Evolutionary conservation across 2,113 vertebrate genomes (phyloP), one percentile per base, ranked within the genome.

Genomic region (Melanocharis versteri): DNA sequence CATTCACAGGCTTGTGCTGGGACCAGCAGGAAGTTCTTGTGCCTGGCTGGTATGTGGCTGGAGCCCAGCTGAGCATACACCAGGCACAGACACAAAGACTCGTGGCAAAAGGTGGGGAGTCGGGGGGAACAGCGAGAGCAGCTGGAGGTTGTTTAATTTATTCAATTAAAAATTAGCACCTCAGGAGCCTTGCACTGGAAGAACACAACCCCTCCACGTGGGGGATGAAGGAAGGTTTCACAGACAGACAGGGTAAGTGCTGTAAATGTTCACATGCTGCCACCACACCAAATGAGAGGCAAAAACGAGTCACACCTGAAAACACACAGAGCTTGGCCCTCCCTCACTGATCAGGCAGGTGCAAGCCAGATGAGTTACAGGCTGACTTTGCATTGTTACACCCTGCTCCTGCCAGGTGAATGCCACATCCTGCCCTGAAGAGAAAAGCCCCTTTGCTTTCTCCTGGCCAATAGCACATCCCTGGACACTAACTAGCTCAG

Each of bases 341-440:
- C 45, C 65, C 33, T 51, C 5, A 1, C 45, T 27, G 13, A 10
- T 39, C 19, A 44, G 27, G 47, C 45, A 16, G 15, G 3, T 65
- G 53, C 44, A 48, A 78, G 22, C 26, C 69, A 31, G 21, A 10
- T 33, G 45, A 76, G 48, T 65, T 45, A 21, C 22, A 56, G 40
- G 13, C 57, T 76, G 57, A 53, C 44, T 65, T 90, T 23, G 20
- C 22, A 22, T 54, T 79, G 30, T 54, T 71, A 1, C 33, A 22
- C 9, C 6, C 31, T 70, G 37, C 30, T 85, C 7, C 4, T 79
- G 44, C 61, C 68, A 39, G 24, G 40, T 18, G 17, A 39, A 35
- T 24, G 28, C 13, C 12, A n/a, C 0, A 0, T 62, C 17, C 28
- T 44, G 13, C n/a, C 31, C 48, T 28, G 33, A 82, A 66, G 24